phyloP scores from a whole-genome alignment of 2,888 invertebrate genomes.

The Antheraea assamensis region DNA sequence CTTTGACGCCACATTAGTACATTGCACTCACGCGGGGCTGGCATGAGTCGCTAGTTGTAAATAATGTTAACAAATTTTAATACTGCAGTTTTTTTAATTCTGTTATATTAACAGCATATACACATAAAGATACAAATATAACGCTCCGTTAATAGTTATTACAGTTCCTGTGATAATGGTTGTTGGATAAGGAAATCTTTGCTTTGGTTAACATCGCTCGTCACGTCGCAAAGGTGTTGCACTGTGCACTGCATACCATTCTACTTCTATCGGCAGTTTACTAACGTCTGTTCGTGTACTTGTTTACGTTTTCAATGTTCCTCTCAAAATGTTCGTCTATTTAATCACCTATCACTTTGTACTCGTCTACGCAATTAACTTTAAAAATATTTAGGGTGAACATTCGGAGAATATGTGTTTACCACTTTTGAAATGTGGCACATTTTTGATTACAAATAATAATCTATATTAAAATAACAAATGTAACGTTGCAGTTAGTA shows the following conservation, averaged over 20 bases:
- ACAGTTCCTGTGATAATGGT: slow-evolving; percentile 14
- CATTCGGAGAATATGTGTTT: slow-evolving; percentile 26
- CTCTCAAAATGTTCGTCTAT: slow-evolving; percentile 29
- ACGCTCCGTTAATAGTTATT: not conserved
- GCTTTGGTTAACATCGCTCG: slow-evolving; percentile 34
- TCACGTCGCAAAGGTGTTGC: slow-evolving; percentile 39
- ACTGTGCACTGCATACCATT: slow-evolving; percentile 40
- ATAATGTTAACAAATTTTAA: not conserved
- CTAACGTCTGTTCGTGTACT: slow-evolving; percentile 32
- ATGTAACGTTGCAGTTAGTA: not conserved
- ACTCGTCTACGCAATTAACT: slow-evolving; percentile 20
- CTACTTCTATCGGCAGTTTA: slow-evolving; percentile 27
- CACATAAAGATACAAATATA: not conserved
- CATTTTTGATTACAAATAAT: not conserved
- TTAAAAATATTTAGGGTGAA: slow-evolving; percentile 22
- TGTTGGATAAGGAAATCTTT: slow-evolving; percentile 17
- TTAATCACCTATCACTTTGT: slow-evolving; percentile 24
- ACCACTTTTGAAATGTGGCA: slow-evolving; percentile 9
- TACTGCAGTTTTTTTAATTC: not conserved
- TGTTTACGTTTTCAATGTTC: slow-evolving; percentile 45
- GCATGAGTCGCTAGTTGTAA: no score
- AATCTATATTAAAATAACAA: no score
- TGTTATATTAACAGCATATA: not conserved
- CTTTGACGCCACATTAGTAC: no score
- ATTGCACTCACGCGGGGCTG: no score